Base-by-base conservation (phyloP, 2,113 vertebrate species). In the Antechinus stuartii region DNA sequence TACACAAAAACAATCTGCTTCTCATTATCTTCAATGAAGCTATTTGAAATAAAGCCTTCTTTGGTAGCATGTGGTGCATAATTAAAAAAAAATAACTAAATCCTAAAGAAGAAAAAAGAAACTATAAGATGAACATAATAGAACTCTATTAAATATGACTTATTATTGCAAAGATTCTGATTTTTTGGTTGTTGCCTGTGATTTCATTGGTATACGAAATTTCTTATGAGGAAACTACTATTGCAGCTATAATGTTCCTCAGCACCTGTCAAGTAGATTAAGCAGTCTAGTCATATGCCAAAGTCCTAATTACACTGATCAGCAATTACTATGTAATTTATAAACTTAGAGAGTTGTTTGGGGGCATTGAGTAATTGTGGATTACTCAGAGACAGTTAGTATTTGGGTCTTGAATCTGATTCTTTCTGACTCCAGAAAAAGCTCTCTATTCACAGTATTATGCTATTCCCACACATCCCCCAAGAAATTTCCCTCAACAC, bases 31-130 rank as follows among this genome's bases (percentile, higher is more conserved):
- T n/a, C 92, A 93, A 90, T 94, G 52, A 53, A 50, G 50, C 46
- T 94, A 61, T 91, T 94, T 96, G 57, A 24, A 92, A 91, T 54
- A 96, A 95, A 95, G 89, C 92, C 92, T 96, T 53, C 94, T 95
- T 89, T 92, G 76, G 94, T 94, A 97, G 95, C 94, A 95, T 93
- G 93, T 97, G 96, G 93, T 93, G 89, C 55, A n/a, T 47, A 93
- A 93, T 52, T 94, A 23, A 55, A 94, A 96, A 95, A 94, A 46
- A 93, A 46, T 89, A 92, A 90, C 56, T 56, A 91, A 93, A 89
- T 95, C 54, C 95, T 93, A 30, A 54, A 92, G 56, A 90, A 95
- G 8, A 26, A 92, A 92, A 12, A 30, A 42, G 56, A 46, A 8
- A 8, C 46, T 92, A 92, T 49, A 94, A 42, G 90, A 61, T 25